phyloP scores from a whole-genome alignment of 2,113 vertebrate species.

The Pedetes capensis region DNA sequence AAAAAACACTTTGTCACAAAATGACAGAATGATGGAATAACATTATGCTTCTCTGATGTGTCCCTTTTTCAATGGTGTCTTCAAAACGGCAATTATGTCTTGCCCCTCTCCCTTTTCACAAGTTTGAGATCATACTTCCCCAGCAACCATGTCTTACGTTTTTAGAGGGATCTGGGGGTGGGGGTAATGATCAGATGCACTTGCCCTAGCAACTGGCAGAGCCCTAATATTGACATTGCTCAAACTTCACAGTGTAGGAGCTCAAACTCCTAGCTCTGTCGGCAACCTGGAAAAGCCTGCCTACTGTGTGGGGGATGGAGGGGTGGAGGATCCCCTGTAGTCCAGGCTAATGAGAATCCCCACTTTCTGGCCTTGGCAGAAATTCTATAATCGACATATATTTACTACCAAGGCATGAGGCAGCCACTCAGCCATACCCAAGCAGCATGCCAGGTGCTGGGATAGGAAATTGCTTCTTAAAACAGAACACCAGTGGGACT shows the following conservation, averaged over 20 bases:
- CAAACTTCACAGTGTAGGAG: slow-evolving; percentile 29
- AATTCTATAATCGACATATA: background rate
- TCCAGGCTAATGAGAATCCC: background rate
- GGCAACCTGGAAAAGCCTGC: background rate
- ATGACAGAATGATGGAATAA: background rate
- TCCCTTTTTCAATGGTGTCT: background rate
- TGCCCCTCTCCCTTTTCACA: background rate
- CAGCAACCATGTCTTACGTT: background rate
- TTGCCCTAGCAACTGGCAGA: background rate
- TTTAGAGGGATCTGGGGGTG: background rate
- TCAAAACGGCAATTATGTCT: slow-evolving; percentile 43
- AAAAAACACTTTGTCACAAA: background rate
- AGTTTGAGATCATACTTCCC: slow-evolving; percentile 36
- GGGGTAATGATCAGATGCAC: background rate
- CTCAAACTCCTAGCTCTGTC: background rate
- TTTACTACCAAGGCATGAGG: slow-evolving; percentile 48
- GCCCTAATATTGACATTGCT: background rate
- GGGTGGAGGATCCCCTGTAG: background rate
- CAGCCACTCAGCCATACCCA: background rate
- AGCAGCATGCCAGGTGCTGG: slow-evolving; percentile 22
- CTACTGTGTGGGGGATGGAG: background rate
- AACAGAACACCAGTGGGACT: background rate
- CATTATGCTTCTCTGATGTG: background rate
- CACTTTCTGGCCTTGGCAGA: background rate
- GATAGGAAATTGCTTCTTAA: slow-evolving; percentile 36